These are phyloP conservation scores for Marmota monax DNA, from an alignment of 2,113 vertebrate species.

Conservation along the genomic window DNA sequence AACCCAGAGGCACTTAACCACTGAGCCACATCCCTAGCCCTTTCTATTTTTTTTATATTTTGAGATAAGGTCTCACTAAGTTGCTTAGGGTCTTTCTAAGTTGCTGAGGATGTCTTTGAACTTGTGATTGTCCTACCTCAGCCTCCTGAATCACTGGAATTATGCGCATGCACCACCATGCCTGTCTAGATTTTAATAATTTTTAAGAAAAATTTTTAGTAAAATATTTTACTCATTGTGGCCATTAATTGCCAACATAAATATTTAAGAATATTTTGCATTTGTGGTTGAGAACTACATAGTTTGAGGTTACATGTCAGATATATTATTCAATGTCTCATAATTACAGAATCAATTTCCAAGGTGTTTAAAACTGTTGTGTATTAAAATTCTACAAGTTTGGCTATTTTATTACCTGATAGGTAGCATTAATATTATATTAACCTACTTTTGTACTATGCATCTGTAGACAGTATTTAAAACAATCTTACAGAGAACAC, in stretches of 20 bases:
- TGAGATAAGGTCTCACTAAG: too few species aligned
- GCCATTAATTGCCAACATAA: neutral
- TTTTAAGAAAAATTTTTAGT: neutral
- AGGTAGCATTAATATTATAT: neutral
- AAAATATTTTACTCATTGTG: conserved; percentile 8
- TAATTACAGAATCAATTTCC: neutral
- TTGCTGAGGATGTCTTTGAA: too few species aligned
- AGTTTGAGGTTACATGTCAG: neutral
- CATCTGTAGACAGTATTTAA: conserved; percentile 1
- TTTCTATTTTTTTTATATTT: too few species aligned
- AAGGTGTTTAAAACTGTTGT: neutral
- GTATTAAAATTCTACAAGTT: neutral
- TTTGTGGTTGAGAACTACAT: neutral
- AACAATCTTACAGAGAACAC: conserved; percentile 32
- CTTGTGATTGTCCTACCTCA: too few species aligned
- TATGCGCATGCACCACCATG: too few species aligned
- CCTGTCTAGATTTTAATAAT: neutral
- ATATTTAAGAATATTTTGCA: neutral
- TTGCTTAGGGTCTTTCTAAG: too few species aligned
- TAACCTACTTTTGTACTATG: neutral
- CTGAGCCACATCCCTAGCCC: too few species aligned
- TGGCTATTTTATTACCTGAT: conserved; percentile 21
- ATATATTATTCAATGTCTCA: neutral
- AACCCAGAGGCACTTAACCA: too few species aligned
- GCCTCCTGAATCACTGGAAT: too few species aligned